Evolutionary conservation across 2,113 vertebrate species (phyloP), one percentile per base, ranked within the genome.

Genomic region (Aviceda subcristata): DNA sequence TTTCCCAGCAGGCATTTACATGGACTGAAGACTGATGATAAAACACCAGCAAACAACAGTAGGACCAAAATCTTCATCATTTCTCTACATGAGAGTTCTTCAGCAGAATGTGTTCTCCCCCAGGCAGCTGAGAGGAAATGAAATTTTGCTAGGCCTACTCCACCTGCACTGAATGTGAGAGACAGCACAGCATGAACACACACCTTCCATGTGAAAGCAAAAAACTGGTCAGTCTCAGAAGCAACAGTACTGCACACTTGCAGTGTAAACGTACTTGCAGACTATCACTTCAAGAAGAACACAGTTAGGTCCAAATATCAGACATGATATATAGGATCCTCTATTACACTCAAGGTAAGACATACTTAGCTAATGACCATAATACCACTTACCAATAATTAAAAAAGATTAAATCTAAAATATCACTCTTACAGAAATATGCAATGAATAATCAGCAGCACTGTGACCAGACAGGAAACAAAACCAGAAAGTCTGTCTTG

Each of bases 401-500:
- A 2, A 92, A 93, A 93, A 87, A 76, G 2, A 82, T 38, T 0
- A 91, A 79, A 55, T 72, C 15, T 41, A 46, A 96, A 85, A 41
- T 38, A 71, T 22, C 60, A 34, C 15, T 50, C 46, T 78, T 43
- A 68, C 9, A 55, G 29, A 74, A 67, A 75, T 21, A 63, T 5
- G 13, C 41, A 84, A 45, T 57, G 17, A 72, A 5, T 72, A 83
- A 83, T 46, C 68, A 56, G 21, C 41, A 66, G 27, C 32, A 46
- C 27, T 71, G 24, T 48, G 56, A 75, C 7, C 38, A 64, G 36
- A n/a, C 6, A 68, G 18, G 43, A 88, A 92, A 82, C 24, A 88
- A 92, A 96, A 38, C n/a, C 68, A 91, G 30, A 60, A 78, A 46
- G 20, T 67, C 36, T 34, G 48, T 79, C 71, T 71, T 74, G 62